Conservation (phyloP, 1,140 invertebrate genomes). For the Papilio xuthus region DNA sequence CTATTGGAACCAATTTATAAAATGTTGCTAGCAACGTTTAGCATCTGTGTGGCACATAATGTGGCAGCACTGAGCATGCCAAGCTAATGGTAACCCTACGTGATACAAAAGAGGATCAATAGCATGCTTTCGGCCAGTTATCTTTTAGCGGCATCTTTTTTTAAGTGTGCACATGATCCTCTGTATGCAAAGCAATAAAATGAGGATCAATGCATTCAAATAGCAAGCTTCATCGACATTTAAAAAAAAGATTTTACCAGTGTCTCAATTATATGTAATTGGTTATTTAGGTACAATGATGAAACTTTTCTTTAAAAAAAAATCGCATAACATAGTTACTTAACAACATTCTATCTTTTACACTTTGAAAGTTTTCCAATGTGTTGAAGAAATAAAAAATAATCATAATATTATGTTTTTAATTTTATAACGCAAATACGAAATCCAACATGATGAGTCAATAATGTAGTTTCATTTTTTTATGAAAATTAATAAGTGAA, state of each 20-base stretch:
- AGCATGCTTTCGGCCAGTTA: constrained; percentile 35
- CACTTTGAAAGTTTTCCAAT: too few relatives aligned
- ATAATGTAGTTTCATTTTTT: too few relatives aligned
- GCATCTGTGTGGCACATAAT: constrained; percentile 54
- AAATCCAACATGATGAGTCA: too few relatives aligned
- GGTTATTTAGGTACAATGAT: background rate
- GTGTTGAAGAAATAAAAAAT: too few relatives aligned
- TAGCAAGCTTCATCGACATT: background rate
- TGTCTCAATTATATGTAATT: constrained; percentile 17
- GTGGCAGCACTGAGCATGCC: constrained; percentile 48
- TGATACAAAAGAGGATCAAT: constrained; percentile 42
- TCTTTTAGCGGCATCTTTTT: background rate
- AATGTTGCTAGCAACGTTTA: constrained; percentile 56
- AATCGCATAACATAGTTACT: too few relatives aligned
- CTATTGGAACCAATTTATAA: constrained; percentile 27
- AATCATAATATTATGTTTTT: too few relatives aligned
- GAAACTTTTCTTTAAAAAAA: too few relatives aligned
- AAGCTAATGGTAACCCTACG: constrained; percentile 37
- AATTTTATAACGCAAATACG: too few relatives aligned
- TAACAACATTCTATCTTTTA: too few relatives aligned
- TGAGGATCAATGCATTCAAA: constrained; percentile 5
- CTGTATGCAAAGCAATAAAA: constrained; percentile 8
- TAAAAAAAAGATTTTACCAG: background rate
- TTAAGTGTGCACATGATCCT: constrained; percentile 42
- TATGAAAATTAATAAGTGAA: too few relatives aligned